Percentiles rank a stretch among this genome's conserved stretches.
These are phyloP conservation scores for Squalus acanthias DNA, from an alignment of 2,797 vertebrate species.

Conservation along the genomic window DNA sequence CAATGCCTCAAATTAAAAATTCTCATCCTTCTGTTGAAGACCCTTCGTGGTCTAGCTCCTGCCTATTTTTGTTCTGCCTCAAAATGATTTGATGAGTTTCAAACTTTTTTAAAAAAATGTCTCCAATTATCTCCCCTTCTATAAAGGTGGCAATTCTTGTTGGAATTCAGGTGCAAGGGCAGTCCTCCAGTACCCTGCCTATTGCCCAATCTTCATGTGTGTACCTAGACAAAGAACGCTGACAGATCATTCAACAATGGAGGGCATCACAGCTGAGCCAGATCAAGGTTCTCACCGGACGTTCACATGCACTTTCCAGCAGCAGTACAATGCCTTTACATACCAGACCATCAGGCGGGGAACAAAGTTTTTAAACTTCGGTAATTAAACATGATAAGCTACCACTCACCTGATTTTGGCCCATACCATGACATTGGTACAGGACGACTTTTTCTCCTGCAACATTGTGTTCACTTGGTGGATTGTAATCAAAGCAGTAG, in stretches of 20 bases:
- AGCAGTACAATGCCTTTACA: background rate
- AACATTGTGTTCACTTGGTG: constrained; percentile 64
- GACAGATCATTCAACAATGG: background rate
- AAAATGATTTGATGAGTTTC: background rate
- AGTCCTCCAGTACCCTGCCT: background rate
- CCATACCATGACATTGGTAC: constrained; percentile 89
- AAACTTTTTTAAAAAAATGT: background rate
- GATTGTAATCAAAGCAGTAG: constrained; percentile 93
- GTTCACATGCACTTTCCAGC: background rate
- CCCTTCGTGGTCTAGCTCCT: background rate
- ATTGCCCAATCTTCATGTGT: background rate
- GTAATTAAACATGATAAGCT: background rate
- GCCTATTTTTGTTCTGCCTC: background rate
- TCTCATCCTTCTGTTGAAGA: background rate
- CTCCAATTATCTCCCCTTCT: background rate
- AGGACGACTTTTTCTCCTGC: constrained; percentile 73
- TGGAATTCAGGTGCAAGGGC: background rate
- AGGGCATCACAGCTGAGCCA: background rate
- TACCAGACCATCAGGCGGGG: background rate
- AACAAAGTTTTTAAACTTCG: background rate
- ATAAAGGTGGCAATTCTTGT: background rate
- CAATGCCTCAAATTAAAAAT: background rate
- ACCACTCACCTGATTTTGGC: constrained; percentile 85
- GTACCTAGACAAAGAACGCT: background rate
- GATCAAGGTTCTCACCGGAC: background rate